These are phyloP conservation scores for Drosophila limbata DNA, from an alignment of 2,888 invertebrate genomes.

Conservation along the genomic window DNA sequence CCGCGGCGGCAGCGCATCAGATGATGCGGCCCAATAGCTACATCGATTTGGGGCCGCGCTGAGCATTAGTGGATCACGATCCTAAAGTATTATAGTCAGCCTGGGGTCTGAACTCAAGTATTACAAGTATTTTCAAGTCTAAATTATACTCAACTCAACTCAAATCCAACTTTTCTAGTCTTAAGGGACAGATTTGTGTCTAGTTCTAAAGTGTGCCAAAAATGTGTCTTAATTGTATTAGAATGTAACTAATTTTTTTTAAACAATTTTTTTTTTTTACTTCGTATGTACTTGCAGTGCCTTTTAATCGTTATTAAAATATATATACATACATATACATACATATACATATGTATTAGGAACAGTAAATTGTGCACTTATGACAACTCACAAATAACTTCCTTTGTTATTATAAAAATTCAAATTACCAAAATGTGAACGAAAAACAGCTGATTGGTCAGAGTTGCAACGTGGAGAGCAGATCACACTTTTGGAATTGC, in stretches of 20 bases:
- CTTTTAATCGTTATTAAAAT: constrained; percentile 49
- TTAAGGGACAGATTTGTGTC: constrained; percentile 52
- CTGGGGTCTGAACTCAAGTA: constrained; percentile 66
- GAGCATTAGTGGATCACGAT: constrained; percentile 4
- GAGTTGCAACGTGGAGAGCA: not conserved
- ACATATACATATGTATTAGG: too few relatives aligned
- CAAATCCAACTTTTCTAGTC: constrained; percentile 26
- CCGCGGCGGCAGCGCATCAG: constrained; percentile 77
- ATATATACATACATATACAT: too few relatives aligned
- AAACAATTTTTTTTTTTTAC: constrained; percentile 25
- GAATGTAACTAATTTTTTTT: constrained; percentile 37
- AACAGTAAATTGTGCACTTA: not conserved
- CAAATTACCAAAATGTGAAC: not conserved
- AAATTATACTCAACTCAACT: constrained; percentile 29
- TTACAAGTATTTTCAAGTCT: constrained; percentile 64
- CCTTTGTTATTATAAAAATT: not conserved
- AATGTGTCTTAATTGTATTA: constrained; percentile 52
- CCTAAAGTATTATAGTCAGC: constrained; percentile 36
- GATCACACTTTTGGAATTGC: not conserved
- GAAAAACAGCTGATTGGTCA: not conserved
- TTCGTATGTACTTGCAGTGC: constrained; percentile 15
- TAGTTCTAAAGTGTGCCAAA: constrained; percentile 57
- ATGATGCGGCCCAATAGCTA: constrained; percentile 85
- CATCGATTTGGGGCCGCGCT: constrained; percentile 85
- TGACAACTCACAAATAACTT: not conserved